These are phyloP conservation scores for Genyomyrus donnyi DNA, from an alignment of 2,113 vertebrate genomes.

Conservation along the genomic window DNA sequence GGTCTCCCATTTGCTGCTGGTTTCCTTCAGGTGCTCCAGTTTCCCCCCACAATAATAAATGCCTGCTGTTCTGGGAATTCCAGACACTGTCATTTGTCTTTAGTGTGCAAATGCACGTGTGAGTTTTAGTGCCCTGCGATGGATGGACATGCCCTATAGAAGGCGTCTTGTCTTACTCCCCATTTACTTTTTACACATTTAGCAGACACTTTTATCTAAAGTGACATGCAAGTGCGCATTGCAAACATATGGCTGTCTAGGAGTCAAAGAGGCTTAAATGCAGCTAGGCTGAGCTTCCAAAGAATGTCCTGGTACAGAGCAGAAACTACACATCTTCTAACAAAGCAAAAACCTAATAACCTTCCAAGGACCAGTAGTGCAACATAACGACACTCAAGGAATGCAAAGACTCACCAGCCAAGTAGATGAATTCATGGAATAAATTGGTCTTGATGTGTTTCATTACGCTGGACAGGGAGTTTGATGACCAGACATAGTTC, in stretches of 20 bases:
- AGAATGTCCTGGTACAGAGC: neutral
- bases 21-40: neutral
- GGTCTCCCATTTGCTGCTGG: neutral
- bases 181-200: neutral
- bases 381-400: neutral
- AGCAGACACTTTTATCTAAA: neutral
- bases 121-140: neutral
- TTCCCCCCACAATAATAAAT: neutral
- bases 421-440: neutral
- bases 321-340: neutral
- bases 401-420: neutral
- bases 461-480: neutral
- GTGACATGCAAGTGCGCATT: neutral
- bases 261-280: neutral
- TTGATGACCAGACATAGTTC: neutral
- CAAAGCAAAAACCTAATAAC: neutral
- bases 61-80: neutral
- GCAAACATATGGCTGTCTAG: neutral
- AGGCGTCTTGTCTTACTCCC: neutral
- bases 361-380: neutral
- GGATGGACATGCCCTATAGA: neutral
- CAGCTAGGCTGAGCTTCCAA: neutral
- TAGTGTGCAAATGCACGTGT: neutral
- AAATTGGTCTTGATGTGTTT: neutral
- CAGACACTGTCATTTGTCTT: neutral